Evolutionary conservation across 2,113 vertebrate species (phyloP).

Genomic region (Tachycineta bicolor): DNA sequence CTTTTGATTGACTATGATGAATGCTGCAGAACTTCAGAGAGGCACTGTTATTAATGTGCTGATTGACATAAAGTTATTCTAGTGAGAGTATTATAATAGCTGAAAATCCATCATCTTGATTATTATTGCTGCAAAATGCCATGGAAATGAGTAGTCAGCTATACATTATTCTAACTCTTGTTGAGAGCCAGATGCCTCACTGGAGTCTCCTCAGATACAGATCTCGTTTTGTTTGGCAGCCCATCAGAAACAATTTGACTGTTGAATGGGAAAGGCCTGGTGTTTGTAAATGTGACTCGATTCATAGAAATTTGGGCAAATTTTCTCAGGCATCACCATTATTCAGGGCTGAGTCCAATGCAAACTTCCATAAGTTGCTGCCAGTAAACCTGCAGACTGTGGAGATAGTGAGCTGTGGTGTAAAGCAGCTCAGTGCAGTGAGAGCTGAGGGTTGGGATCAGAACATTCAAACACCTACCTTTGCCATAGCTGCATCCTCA

Average conservation of each 20-base stretch:
- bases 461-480: background rate
- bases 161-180: background rate
- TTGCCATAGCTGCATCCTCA: background rate
- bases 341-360: background rate
- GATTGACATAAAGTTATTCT: background rate
- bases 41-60: background rate
- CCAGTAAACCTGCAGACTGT: too few species aligned
- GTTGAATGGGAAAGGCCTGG: background rate
- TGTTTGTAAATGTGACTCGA: background rate
- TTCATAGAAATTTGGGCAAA: background rate
- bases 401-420: background rate
- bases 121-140: background rate
- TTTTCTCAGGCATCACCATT: background rate
- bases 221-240: background rate
- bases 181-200: background rate
- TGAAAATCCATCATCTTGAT: constrained; percentile 35
- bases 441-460: background rate
- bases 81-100: background rate
- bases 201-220: background rate
- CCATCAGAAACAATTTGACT: background rate
- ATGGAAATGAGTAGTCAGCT: background rate
- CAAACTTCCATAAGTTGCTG: background rate
- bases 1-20: background rate
- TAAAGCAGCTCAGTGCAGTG: background rate
- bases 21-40: background rate